These are phyloP conservation scores for Arctopsyche grandis DNA, from an alignment of 1,140 invertebrate species.

Conservation along the genomic window DNA sequence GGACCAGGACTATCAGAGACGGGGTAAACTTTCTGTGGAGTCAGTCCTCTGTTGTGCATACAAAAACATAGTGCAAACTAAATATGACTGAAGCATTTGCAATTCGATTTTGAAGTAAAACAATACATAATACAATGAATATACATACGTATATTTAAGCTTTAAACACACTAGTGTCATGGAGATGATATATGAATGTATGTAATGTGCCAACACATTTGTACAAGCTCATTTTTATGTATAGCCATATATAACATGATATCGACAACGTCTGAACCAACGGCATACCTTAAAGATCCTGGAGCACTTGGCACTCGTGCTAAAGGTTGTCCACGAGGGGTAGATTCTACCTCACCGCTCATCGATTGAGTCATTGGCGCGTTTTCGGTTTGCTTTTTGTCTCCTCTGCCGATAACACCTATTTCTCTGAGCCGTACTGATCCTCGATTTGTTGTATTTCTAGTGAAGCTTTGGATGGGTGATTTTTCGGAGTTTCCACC, in stretches of 20 bases:
- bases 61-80: constrained; percentile 51
- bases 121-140: background rate
- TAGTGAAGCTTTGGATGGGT: constrained; percentile 43
- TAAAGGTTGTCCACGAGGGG: constrained; percentile 64
- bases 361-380: constrained; percentile 63
- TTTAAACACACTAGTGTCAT: background rate
- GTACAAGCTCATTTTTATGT: background rate
- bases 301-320: constrained; percentile 76
- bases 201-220: background rate
- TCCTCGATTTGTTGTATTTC: constrained; percentile 58
- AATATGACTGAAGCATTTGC: constrained; percentile 33
- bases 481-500: constrained; percentile 36
- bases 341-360: constrained; percentile 57
- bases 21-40: constrained; percentile 48
- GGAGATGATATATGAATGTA: constrained; percentile 6
- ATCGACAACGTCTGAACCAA: no score
- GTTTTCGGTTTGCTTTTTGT: constrained; percentile 53
- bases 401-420: constrained; percentile 60
- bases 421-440: constrained; percentile 64
- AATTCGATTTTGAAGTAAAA: background rate
- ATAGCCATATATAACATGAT: background rate
- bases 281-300: constrained; percentile 64
- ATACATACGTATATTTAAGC: background rate
- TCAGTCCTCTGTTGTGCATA: constrained; percentile 52
- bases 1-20: constrained; percentile 40